Conservation (phyloP, 2,888 invertebrate genomes). For the Caenorhabditis imperialis region DNA sequence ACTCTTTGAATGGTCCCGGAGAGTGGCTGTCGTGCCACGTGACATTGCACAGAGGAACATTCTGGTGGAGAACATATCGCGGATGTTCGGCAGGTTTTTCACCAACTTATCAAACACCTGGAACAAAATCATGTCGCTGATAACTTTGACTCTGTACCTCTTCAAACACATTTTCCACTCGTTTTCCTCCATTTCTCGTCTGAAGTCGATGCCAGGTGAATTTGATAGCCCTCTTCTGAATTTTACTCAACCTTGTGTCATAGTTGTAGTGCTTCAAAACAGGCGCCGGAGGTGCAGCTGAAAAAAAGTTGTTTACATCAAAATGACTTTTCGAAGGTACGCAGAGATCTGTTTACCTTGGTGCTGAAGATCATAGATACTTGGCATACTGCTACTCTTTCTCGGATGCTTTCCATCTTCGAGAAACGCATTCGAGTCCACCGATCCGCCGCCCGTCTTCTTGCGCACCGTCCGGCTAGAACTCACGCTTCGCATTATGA, state of each 20-base stretch:
- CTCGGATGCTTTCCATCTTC: conserved; percentile 54
- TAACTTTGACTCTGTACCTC: too few species aligned
- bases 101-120: conserved; percentile 72
- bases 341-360: conserved; percentile 47
- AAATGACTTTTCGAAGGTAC: too few species aligned
- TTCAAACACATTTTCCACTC: conserved; percentile 77
- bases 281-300: conserved; percentile 38
- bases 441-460: conserved; percentile 69
- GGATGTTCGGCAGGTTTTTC: conserved; percentile 69
- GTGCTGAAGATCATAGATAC: conserved; percentile 67
- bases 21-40: conserved; percentile 67
- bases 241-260: conserved; percentile 73
- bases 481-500: conserved; percentile 41
- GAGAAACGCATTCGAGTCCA: conserved; percentile 56
- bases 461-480: conserved; percentile 73
- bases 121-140: conserved; percentile 2
- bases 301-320: conserved; percentile 11
- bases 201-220: conserved; percentile 78
- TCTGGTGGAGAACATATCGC: conserved; percentile 77
- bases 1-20: conserved; percentile 73
- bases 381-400: conserved; percentile 76
- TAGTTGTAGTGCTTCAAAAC: conserved; percentile 73
- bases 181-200: conserved; percentile 77
- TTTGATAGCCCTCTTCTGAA: conserved; percentile 73
- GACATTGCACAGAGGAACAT: conserved; percentile 77